Base-by-base conservation (phyloP, 2,797 vertebrate species). In the Dendrocincla fuliginosa region DNA sequence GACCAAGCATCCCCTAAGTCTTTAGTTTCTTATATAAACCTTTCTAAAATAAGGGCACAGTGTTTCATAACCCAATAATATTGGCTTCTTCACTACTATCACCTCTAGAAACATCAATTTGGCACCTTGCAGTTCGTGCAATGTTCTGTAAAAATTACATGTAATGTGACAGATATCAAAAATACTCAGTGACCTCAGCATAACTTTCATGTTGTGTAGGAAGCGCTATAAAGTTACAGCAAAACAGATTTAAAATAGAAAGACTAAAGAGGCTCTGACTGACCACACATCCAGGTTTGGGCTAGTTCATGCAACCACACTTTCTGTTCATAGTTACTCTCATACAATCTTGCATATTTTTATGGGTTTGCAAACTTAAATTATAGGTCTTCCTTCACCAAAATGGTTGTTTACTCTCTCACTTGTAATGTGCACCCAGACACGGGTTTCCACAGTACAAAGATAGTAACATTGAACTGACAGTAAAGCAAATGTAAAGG, bases 181-280 rank as follows among this genome's bases (percentile, higher is more conserved):
- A 88, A 63, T 25, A 87, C 13, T 35, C 57, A 53, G 39, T 69
- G 77, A 84, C 53, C n/a, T 79, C 73, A 94, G 46, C 52, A 6
- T 33, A 50, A 76, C 65, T 69, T 81, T 42, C 86, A 84, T 4
- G 4, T 55, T 65, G 47, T 46, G 10, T 53, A 74, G 46, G 16
- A 88, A 95, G 24, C 89, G 52, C 37, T 60, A 42, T 30, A n/a
- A 94, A 67, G 30, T 50, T 33, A 84, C 16, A 83, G 75, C 55
- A 87, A 89, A 90, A 64, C 44, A 61, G 6, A 76, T 76, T 74
- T 84, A 68, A 94, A 96, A 87, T 37, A 79, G 71, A 76, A 91
- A 67, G 52, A 73, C 33, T 59, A n/a, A 79, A 86, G 46, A 92
- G 46, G 27, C 30, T 82, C 77, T 63, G 67, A 69, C 46, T 49